A percentile compares a stretch with the other conserved stretches of the same genome.
phyloP scores from a whole-genome alignment of 2,113 vertebrate genomes.

The Pituophis catenifer region DNA sequence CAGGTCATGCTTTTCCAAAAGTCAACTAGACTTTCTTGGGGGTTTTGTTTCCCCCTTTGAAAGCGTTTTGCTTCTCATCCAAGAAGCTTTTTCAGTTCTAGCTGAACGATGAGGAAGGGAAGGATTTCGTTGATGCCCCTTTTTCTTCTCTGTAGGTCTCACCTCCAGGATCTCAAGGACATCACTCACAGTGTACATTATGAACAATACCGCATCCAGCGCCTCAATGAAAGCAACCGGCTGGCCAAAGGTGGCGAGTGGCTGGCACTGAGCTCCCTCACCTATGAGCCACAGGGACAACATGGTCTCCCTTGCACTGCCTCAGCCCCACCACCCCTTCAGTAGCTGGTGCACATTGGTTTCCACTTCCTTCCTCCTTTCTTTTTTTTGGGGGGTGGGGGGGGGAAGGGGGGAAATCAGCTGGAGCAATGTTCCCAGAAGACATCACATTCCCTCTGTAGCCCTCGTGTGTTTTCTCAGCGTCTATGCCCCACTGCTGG shows the following conservation, averaged over 20 bases:
- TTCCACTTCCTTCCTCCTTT: background rate
- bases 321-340: background rate
- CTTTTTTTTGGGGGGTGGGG: background rate
- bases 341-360: background rate
- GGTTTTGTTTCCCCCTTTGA: background rate
- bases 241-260: background rate
- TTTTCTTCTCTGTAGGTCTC: conserved; percentile 68
- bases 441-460: background rate
- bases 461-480: background rate
- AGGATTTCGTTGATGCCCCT: background rate
- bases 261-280: conserved; percentile 18
- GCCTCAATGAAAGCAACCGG: conserved; percentile 82
- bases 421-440: background rate
- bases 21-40: background rate
- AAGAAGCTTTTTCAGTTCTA: background rate
- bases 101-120: background rate
- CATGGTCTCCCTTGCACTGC: background rate
- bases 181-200: conserved; percentile 94
- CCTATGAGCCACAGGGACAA: conserved; percentile 22
- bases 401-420: background rate
- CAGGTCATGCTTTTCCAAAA: background rate
- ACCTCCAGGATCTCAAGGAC: conserved; percentile 95
- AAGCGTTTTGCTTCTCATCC: background rate
- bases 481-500: background rate
- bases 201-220: conserved; percentile 83